A percentile compares a stretch with the other conserved stretches of the same genome.
Conservation (phyloP, 2,797 vertebrate genomes). For the Scomberomorus guttatus region DNA sequence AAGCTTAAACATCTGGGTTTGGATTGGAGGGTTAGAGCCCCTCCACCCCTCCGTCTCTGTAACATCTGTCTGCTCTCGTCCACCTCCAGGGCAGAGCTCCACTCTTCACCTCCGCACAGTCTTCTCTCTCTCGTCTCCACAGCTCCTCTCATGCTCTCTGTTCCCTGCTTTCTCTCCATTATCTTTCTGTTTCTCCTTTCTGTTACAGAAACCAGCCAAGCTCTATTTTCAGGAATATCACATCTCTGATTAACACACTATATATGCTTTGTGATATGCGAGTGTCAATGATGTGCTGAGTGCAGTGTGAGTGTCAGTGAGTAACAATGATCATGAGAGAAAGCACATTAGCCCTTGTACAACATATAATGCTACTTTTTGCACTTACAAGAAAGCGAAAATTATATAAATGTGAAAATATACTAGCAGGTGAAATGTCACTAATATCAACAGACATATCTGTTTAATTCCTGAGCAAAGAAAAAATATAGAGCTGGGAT, state of each 20-base stretch:
- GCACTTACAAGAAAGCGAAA: neutral
- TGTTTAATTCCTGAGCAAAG: neutral
- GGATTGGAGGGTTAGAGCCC: conserved; percentile 22
- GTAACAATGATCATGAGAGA: neutral
- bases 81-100: conserved; percentile 26
- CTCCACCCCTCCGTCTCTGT: conserved; percentile 18
- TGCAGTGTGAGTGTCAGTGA: too few species aligned
- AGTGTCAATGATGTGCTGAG: too few species aligned
- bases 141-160: neutral
- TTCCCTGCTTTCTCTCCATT: neutral
- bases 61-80: conserved; percentile 63
- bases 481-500: too few species aligned
- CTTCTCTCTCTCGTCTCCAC: neutral
- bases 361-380: neutral
- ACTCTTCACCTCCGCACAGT: neutral
- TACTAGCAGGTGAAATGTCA: neutral
- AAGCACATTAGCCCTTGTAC: conserved; percentile 4
- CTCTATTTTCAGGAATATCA: neutral
- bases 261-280: neutral
- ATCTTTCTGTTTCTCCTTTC: neutral
- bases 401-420: neutral
- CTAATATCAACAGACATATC: neutral
- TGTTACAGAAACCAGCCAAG: neutral
- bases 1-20: conserved; percentile 65
- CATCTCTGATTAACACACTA: neutral